phyloP scores from a whole-genome alignment of 1,140 invertebrate species.

The Formica selysi region DNA sequence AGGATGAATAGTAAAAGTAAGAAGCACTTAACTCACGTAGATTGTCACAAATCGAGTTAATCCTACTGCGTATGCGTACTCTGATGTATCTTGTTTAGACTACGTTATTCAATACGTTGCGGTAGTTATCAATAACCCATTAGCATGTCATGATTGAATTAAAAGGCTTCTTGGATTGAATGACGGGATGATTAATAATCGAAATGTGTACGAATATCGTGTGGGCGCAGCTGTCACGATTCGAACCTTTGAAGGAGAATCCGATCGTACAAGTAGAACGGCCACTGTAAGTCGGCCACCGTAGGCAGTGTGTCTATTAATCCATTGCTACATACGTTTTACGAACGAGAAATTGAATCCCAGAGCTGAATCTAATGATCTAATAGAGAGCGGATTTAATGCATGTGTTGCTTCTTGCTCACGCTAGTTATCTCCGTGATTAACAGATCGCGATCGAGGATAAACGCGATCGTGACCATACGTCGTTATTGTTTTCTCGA shows the following conservation, averaged over 20 bases:
- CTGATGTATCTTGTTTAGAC: constrained; percentile 43
- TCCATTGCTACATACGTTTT: constrained; percentile 23
- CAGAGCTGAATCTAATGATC: constrained; percentile 10
- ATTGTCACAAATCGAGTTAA: constrained; percentile 34
- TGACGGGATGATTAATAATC: constrained; percentile 71
- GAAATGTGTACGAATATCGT: constrained; percentile 42
- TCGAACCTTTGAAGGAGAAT: constrained; percentile 33
- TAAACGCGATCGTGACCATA: background rate
- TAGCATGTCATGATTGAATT: constrained; percentile 67
- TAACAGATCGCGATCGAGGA: background rate
- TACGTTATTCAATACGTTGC: constrained; percentile 16
- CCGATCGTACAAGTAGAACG: constrained; percentile 8
- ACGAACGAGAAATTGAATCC: constrained; percentile 23
- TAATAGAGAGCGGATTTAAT: constrained; percentile 9
- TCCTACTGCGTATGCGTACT: background rate
- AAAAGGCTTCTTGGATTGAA: constrained; percentile 63
- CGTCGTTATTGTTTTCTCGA: background rate
- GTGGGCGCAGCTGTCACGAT: constrained; percentile 53
- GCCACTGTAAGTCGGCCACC: background rate
- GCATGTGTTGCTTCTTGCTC: background rate
- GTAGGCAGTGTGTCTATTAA: constrained; percentile 44
- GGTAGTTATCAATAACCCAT: constrained; percentile 58
- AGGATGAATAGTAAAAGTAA: background rate
- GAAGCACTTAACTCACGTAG: constrained; percentile 23
- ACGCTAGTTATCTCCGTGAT: constrained; percentile 6